Base-by-base conservation (phyloP, 2,888 invertebrate genomes). In the Hymenopus coronatus region DNA sequence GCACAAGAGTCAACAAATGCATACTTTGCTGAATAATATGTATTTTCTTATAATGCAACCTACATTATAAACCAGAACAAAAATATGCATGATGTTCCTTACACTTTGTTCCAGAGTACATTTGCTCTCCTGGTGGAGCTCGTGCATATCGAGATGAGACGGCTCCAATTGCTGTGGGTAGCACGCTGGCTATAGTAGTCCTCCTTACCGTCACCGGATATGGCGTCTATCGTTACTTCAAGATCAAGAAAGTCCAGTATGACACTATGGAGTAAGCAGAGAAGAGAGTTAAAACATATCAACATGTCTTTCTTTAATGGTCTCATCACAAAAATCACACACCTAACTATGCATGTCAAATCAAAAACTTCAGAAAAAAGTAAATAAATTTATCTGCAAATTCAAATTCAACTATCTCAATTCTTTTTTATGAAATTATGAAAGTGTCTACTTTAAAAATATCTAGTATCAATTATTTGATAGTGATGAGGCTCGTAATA, bases 241-340 rank as follows among this genome's bases (percentile, higher is more conserved):
- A 97, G 93, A 96, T 98, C 86, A 98, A 98, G 94, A 98, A 98
- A 93, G 97, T 98, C 2, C 97, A 98, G 92, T 98, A 98, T 92
- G 97, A 97, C 92, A 97, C 97, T 20, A 98, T 98, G 98, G 97
- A 98, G 93, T 97, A 96, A 40, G 28, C 15, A 70, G 20, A 14
- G 20, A 70, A 70, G 54, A 25, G 25, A 70, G 25, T 70, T 20
- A 70, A 70, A 70, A 25, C 54, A 70, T 70, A 70, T 70, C 54
- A 70, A 70, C 20, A 70, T 70, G 25, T 70, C 20, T 20, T 25
- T 70, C 54, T 70, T 70, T 25, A 70, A 15, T 6, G 25, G 20
- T 70, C 54, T 25, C 25, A 70, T 70, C 25, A 70, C 54, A 70
- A 8, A 40, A 40, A 40, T 12, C 12, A 70, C 54, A 70, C 54